A percentile compares a stretch with the other conserved stretches of the same genome.
Evolutionary conservation across 2,888 invertebrate genomes (phyloP).

Genomic region (Temnothorax ravouxi): DNA sequence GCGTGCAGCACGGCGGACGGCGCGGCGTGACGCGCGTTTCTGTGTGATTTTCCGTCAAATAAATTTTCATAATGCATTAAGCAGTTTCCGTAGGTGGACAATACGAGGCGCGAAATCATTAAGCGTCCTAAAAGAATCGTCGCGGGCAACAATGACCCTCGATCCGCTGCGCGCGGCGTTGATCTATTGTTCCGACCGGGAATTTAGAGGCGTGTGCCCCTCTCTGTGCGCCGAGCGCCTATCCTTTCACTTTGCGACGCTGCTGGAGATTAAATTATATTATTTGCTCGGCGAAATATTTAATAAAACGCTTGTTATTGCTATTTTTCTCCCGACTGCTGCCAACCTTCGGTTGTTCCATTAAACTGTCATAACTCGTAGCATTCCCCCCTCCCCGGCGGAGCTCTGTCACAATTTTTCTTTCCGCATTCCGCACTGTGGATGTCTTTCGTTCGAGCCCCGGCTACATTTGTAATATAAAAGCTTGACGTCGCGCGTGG

Average conservation of each 20-base stretch:
- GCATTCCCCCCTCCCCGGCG: not conserved
- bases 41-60: conserved; percentile 36
- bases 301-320: conserved; percentile 26
- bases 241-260: not conserved
- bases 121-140: not conserved
- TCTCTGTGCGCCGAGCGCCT: not conserved
- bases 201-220: not conserved
- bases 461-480: conserved; percentile 4
- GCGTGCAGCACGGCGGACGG: not conserved
- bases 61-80: conserved; percentile 37
- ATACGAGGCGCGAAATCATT: conserved; percentile 8
- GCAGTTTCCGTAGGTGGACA: not conserved
- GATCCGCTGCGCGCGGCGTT: no score
- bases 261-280: conserved; percentile 18
- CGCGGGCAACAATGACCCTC: not conserved
- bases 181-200: not conserved
- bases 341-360: no score
- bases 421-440: conserved; percentile 5
- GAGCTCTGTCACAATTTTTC: conserved; percentile 23
- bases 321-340: no score
- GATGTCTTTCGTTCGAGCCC: not conserved
- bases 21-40: not conserved
- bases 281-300: conserved; percentile 19
- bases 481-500: not conserved
- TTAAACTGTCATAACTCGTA: conserved; percentile 39